Conservation (phyloP, 2,888 invertebrate species). For the Folsomia manolachei region DNA sequence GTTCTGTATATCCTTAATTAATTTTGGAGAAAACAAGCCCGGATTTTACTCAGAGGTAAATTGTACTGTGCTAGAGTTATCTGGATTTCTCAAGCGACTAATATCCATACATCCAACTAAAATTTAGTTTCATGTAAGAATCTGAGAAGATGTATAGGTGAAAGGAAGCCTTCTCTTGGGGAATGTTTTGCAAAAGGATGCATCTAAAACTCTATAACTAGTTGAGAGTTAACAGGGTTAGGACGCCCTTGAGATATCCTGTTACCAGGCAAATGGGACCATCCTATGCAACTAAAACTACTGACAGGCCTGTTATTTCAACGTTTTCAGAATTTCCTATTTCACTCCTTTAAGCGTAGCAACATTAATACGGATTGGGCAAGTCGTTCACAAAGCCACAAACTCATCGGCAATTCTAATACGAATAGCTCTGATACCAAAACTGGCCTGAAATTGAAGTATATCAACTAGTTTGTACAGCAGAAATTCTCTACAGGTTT, state of each 20-base stretch:
- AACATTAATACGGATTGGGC: background rate
- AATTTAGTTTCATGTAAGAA: background rate
- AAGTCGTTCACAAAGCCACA: background rate
- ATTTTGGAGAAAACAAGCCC: background rate
- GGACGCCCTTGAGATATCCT: slow-evolving; percentile 18
- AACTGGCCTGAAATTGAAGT: too few species aligned
- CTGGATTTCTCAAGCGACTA: background rate
- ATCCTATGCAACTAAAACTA: too few species aligned
- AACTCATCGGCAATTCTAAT: background rate
- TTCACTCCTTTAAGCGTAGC: background rate
- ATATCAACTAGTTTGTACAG: too few species aligned
- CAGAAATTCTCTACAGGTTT: background rate
- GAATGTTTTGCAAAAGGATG: slow-evolving; percentile 12
- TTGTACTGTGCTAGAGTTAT: too few species aligned
- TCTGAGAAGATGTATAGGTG: background rate
- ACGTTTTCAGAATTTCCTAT: background rate
- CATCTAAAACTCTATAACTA: background rate
- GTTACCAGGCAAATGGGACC: slow-evolving; percentile 12
- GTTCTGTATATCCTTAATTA: background rate
- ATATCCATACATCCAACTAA: background rate
- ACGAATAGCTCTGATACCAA: background rate
- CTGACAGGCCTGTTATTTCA: background rate
- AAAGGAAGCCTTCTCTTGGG: slow-evolving; percentile 7
- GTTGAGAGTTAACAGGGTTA: background rate
- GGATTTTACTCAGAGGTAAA: background rate